Base-by-base conservation (phyloP, 2,888 invertebrate genomes). In the Augochlorella aurata region DNA sequence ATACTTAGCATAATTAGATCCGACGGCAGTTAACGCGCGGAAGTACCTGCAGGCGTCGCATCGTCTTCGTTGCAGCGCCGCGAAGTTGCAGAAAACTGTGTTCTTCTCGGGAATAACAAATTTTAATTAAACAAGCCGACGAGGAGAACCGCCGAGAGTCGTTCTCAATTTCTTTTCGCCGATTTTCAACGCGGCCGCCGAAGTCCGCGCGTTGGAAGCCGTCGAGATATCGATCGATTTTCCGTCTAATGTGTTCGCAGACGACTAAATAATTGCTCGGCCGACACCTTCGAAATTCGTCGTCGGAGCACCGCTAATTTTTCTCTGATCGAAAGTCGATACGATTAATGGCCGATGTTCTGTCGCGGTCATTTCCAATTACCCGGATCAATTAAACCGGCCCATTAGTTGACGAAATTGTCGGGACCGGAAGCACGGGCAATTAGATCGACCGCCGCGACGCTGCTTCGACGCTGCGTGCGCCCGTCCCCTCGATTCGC, bases 321-420 rank as follows among this genome's bases (percentile, higher is more conserved):
- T 50, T 69, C n/a, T n/a, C 14, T 29, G 18, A 66, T 49, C 14
- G 47, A 47, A 69, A 70, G 14, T 69, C 49, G 50, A 63, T 45
- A 4, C n/a, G 63, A 63, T 61, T 72, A 75, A 81, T 63, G 4
- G 54, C 18, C 74, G 54, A 16, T 44, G 50, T 52, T 44, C 50
- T 29, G 29, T 74, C 47, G 79, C 69, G 82, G 79, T 52, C 52
- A 70, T 82, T 85, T 83, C 77, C 80, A 82, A 83, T 87, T 83
- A 82, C 80, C 52, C 10, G 50, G 78, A 87, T 77, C 80, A 87
- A 85, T 87, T 81, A 85, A 85, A 69, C 24, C 66, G 74, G 66
- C 21, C 71, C 75, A 78, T 82, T 87, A 82, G 81, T 85, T 81
- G 70, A 63, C 63, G 74, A 76, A 85, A 87, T 83, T 70, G 68